These are phyloP conservation scores for Rhea pennata DNA, from an alignment of 2,113 vertebrate species.

Conservation along the genomic window DNA sequence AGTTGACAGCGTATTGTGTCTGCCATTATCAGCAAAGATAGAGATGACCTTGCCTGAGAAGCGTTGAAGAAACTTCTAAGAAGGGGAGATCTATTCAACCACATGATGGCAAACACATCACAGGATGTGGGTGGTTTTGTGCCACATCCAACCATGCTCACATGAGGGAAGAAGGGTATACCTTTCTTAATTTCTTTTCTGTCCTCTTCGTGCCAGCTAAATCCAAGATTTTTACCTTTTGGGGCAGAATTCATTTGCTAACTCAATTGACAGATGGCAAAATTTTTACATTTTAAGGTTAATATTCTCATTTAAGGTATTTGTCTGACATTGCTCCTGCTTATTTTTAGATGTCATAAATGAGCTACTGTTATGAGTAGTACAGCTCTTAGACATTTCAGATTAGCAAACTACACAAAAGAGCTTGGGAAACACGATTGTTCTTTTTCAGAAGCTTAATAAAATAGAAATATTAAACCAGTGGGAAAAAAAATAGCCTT, in stretches of 20 bases:
- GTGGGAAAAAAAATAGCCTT: neutral
- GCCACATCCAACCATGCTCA: neutral
- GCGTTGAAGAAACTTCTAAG: no score
- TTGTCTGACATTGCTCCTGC: neutral
- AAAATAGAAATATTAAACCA: neutral
- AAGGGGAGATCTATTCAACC: neutral
- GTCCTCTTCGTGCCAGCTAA: neutral
- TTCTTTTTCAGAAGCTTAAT: neutral
- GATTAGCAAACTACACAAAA: neutral
- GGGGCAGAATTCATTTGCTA: neutral
- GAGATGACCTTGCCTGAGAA: neutral
- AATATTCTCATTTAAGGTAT: neutral
- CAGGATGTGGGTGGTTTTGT: accelerated
- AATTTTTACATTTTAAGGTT: neutral
- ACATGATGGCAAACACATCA: accelerated
- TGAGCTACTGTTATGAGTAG: neutral
- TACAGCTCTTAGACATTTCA: neutral
- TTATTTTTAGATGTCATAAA: neutral
- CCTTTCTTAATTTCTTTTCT: neutral
- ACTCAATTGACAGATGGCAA: neutral
- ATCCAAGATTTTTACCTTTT: neutral
- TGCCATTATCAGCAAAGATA: neutral
- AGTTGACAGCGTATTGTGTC: accelerated
- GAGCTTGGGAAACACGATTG: neutral
- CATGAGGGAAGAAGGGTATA: neutral